phyloP scores from a whole-genome alignment of 2,113 vertebrate species.

The Balaenoptera acutorostrata region DNA sequence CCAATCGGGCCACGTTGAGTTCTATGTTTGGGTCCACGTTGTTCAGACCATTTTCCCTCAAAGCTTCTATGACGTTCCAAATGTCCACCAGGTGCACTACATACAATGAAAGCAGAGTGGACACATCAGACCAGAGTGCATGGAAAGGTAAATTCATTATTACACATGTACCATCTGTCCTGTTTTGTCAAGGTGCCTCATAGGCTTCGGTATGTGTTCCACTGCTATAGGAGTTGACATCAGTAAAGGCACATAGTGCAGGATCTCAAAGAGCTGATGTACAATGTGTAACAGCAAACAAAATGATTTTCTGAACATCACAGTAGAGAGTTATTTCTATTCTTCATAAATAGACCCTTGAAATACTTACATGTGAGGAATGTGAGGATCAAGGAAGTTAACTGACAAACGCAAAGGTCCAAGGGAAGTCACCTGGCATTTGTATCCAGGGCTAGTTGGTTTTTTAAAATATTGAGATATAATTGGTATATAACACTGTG shows the following conservation, averaged over 20 bases:
- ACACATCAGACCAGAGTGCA: not conserved
- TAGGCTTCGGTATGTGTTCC: fast-evolving
- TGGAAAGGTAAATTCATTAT: not conserved
- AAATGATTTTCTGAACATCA: not conserved
- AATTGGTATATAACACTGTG: not conserved
- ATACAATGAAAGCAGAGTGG: slow-evolving; percentile 54
- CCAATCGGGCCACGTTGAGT: slow-evolving; percentile 91
- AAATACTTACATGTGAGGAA: not conserved
- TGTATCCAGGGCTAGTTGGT: not conserved
- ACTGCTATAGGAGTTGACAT: not conserved
- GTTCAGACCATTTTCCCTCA: slow-evolving; percentile 95
- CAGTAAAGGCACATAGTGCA: not conserved
- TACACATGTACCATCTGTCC: not conserved
- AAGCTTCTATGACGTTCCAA: slow-evolving; percentile 97
- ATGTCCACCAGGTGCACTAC: slow-evolving; percentile 98
- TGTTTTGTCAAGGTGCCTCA: not conserved
- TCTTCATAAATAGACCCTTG: not conserved
- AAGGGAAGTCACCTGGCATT: not conserved
- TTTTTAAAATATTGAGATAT: not conserved
- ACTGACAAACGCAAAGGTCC: not conserved
- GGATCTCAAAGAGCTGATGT: not conserved
- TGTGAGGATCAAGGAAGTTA: not conserved
- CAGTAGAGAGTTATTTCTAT: not conserved
- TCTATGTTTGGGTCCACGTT: slow-evolving; percentile 91
- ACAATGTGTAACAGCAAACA: not conserved